These are phyloP conservation scores for Microctenopoma steveboyesi DNA, from an alignment of 2,797 vertebrate species.

Conservation along the genomic window DNA sequence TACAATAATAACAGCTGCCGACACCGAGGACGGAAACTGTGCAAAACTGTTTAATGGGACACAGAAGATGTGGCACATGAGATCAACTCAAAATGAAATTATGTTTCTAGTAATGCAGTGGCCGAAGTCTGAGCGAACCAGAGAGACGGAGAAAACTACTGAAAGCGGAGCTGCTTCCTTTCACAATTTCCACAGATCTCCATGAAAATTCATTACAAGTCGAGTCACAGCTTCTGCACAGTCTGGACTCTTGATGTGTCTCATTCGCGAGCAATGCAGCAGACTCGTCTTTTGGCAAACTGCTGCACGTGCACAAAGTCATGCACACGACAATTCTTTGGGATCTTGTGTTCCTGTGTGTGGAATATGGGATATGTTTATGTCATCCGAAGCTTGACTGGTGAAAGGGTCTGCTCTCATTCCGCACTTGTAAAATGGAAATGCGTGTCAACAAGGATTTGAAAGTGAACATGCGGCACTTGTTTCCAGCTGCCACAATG, in stretches of 20 bases:
- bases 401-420: constrained; percentile 1
- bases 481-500: constrained; percentile 28
- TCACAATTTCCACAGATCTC: constrained; percentile 24
- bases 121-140: constrained; percentile 3
- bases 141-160: not conserved
- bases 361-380: not conserved
- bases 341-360: not conserved
- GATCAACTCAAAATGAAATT: not conserved
- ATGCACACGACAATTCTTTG: not conserved
- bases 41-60: too few relatives aligned
- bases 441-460: constrained; percentile 17
- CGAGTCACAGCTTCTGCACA: constrained; percentile 18
- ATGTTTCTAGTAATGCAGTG: not conserved
- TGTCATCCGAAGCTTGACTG: not conserved
- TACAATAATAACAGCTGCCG: too few relatives aligned
- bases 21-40: too few relatives aligned
- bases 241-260: constrained; percentile 9
- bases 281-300: not conserved
- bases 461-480: constrained; percentile 19
- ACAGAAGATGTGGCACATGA: not conserved
- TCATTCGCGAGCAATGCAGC: not conserved
- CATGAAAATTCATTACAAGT: constrained; percentile 12
- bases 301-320: not conserved
- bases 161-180: constrained; percentile 9
- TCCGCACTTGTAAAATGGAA: constrained; percentile 15